Percentiles rank a stretch among this genome's conserved stretches.
phyloP scores from a whole-genome alignment of 2,797 vertebrate genomes.

The Molothrus aeneus region DNA sequence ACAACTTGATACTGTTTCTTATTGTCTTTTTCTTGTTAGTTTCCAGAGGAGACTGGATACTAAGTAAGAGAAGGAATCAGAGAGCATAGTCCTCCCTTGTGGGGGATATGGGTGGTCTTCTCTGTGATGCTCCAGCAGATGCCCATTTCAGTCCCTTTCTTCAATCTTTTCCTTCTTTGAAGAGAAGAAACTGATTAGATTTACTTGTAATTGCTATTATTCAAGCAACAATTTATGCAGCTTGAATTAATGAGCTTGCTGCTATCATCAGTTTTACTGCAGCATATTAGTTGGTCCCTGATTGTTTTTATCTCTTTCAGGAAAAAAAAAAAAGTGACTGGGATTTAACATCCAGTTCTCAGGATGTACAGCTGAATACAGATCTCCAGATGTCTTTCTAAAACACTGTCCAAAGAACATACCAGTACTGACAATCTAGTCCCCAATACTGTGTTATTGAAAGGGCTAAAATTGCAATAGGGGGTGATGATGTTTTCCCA shows the following conservation, averaged over 20 bases:
- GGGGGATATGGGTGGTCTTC: not conserved
- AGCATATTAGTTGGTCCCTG: not conserved
- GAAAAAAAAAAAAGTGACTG: not conserved
- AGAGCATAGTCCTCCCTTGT: not conserved
- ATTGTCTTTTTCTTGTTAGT: not conserved
- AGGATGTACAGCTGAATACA: not conserved
- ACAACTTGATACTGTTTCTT: not conserved
- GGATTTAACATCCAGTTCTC: not conserved
- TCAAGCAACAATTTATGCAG: not conserved
- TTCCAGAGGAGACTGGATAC: not conserved
- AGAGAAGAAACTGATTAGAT: not conserved
- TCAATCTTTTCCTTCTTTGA: not conserved
- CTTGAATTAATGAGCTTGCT: not conserved
- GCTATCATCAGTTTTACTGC: not conserved
- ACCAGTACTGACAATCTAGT: not conserved
- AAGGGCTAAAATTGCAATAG: not conserved
- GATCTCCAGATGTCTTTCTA: not conserved
- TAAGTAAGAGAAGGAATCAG: not conserved
- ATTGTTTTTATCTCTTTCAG: not conserved
- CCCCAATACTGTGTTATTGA: not conserved
- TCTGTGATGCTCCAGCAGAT: not conserved
- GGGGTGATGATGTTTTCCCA: not conserved
- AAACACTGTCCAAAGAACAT: not conserved
- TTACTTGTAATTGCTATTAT: conserved; percentile 26
- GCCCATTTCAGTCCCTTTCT: not conserved